Evolutionary conservation across 2,113 vertebrate species (phyloP).

Genomic region (Junco hyemalis): DNA sequence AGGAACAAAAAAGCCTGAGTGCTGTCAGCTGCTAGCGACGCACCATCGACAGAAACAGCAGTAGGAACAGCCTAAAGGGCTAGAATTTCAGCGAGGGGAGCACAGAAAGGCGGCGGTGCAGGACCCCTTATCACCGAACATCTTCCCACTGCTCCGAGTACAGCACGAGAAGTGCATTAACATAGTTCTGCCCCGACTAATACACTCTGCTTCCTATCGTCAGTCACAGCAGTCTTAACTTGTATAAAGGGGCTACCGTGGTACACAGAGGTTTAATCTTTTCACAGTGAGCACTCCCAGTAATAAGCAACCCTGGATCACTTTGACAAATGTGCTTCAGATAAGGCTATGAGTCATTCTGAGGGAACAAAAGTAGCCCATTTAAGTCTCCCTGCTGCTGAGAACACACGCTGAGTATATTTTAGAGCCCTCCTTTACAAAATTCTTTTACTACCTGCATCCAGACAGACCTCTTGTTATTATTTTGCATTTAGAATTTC

Average conservation of each 20-base stretch:
- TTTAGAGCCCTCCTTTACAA: neutral
- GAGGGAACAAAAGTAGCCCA: neutral
- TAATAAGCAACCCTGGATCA: neutral
- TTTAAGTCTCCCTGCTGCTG: neutral
- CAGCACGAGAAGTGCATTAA: neutral
- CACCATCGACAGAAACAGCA: neutral
- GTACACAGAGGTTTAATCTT: slow-evolving; percentile 6
- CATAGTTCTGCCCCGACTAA: neutral
- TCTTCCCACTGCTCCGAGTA: neutral
- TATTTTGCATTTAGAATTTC: neutral
- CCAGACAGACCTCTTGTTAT: neutral
- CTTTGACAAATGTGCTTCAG: neutral
- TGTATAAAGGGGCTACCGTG: neutral
- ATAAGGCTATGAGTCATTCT: neutral
- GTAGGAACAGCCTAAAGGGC: neutral
- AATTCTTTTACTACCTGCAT: neutral
- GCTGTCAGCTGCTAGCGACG: neutral
- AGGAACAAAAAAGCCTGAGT: neutral
- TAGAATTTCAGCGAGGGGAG: neutral
- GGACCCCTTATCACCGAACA: neutral
- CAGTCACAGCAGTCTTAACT: neutral
- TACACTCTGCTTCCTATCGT: neutral
- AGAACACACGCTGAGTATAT: neutral
- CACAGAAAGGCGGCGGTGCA: neutral
- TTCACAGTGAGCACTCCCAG: neutral